Conservation (phyloP, 2,888 invertebrate genomes). For the Andrena bucephala region DNA sequence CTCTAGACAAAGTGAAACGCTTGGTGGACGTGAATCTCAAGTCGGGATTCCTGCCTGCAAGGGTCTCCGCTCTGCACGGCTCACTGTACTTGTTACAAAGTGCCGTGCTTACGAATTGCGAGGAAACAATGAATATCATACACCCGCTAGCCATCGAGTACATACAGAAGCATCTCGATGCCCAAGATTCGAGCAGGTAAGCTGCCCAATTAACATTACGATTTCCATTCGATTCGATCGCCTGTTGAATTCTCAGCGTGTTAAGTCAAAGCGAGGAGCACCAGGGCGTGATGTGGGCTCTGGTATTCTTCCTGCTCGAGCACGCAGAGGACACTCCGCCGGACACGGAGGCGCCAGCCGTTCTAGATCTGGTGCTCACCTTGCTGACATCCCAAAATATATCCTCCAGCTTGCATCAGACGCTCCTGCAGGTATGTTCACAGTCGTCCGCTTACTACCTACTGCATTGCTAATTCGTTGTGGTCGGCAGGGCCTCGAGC, state of each 20-base stretch:
- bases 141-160: constrained; percentile 86
- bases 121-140: constrained; percentile 86
- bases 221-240: constrained; percentile 9
- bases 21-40: constrained; percentile 87
- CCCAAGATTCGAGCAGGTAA: constrained; percentile 82
- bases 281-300: constrained; percentile 90
- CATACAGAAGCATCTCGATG: constrained; percentile 85
- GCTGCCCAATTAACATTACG: neutral
- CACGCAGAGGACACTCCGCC: constrained; percentile 89
- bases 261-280: constrained; percentile 87
- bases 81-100: constrained; percentile 89
- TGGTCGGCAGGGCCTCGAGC: constrained; percentile 88
- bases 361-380: constrained; percentile 87
- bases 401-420: constrained; percentile 85
- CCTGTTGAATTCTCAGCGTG: constrained; percentile 62
- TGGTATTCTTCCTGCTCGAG: constrained; percentile 92
- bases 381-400: constrained; percentile 82
- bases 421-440: constrained; percentile 85
- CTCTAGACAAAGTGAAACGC: constrained; percentile 88
- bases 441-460: neutral
- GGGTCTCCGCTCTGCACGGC: constrained; percentile 89
- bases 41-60: constrained; percentile 88
- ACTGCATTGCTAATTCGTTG: neutral
- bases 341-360: constrained; percentile 87
- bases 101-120: constrained; percentile 85